Conservation (phyloP, 2,113 vertebrate genomes). For the Percopsis transmontana region DNA sequence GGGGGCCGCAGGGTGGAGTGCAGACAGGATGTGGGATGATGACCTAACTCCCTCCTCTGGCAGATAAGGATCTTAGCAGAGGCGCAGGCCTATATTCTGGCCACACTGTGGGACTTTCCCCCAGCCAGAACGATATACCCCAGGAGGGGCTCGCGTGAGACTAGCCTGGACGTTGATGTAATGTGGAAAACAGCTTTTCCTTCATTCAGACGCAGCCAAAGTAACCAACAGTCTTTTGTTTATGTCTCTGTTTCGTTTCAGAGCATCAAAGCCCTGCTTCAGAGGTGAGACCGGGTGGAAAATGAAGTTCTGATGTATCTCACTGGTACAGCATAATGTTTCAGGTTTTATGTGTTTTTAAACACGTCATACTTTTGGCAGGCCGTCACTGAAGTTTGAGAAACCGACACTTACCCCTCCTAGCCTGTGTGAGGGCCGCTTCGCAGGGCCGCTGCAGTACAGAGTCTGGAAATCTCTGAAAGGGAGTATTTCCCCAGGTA, state of each 20-base stretch:
- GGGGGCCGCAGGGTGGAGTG: conserved; percentile 14
- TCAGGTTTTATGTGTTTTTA: conserved; percentile 8
- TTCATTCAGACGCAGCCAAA: conserved; percentile 44
- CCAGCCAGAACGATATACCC: conserved; percentile 62
- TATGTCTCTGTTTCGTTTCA: conserved; percentile 52
- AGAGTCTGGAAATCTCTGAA: conserved; percentile 82
- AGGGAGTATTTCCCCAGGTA: conserved; percentile 81
- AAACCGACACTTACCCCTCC: conserved; percentile 72
- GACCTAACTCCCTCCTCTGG: conserved; percentile 62
- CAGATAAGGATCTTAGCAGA: conserved; percentile 55
- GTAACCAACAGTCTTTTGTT: conserved; percentile 56
- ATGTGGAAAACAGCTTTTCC: conserved; percentile 68
- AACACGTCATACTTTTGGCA: conserved; percentile 44
- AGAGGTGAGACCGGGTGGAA: conserved; percentile 73
- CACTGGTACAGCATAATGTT: background rate
- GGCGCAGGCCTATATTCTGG: conserved; percentile 32
- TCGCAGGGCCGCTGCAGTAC: conserved; percentile 81
- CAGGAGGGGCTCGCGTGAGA: conserved; percentile 61
- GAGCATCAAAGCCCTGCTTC: conserved; percentile 79
- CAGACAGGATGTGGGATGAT: conserved; percentile 65
- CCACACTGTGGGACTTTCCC: conserved; percentile 13
- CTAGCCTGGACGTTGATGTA: conserved; percentile 73
- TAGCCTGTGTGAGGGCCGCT: conserved; percentile 79
- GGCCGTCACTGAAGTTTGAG: conserved; percentile 79
- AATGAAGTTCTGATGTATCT: conserved; percentile 2